Base-by-base conservation (phyloP, 2,888 invertebrate genomes). In the Geotrupes spiniger region DNA sequence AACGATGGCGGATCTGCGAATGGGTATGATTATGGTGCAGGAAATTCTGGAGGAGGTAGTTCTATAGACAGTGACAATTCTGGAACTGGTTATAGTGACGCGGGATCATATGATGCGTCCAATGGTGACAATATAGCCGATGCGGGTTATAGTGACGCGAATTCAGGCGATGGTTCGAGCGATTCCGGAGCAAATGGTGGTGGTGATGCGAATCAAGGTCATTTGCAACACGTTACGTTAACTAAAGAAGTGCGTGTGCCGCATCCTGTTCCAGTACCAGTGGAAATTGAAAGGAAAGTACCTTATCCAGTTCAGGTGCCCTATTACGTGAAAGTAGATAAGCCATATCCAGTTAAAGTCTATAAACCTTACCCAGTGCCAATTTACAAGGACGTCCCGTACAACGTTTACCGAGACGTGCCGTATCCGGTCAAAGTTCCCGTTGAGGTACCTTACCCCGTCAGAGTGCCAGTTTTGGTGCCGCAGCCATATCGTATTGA, bases 291-390 rank as follows among this genome's bases (percentile, higher is more conserved):
- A 31, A 68, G 69, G 21, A 64, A 69, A 28, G 69, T 77, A 42
- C 54, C 71, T 6, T 74, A 77, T 28, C 76, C 77, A 43, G 77
- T 78, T 27, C 76, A 77, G 55, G 74, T 73, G 53, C 75, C 75
- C 6, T 72, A 72, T 54, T 70, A 74, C 33, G 70, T 71, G 14
- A 64, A 63, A 51, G 69, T 81, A 1, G 76, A 76, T 1, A 75
- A 76, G 16, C 79, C 80, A 1, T 66, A 69, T 50, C 69, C 70
- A 51, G 77, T 80, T 0, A 68, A 76, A 1, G 76, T 80, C 0
- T 78, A 78, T 47, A 72, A 76, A 44, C 77, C 77, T 2, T 75
- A 79, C 33, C 76, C 78, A 2, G 74, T 76, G 27, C 78, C 75
- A 2, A 78, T 80, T 1, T 74, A 79, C 1, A 79, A 78, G 52